Evolutionary conservation across 1,140 invertebrate species (phyloP), one percentile per base, ranked within the genome.

Genomic region (Leptinotarsa defecta): DNA sequence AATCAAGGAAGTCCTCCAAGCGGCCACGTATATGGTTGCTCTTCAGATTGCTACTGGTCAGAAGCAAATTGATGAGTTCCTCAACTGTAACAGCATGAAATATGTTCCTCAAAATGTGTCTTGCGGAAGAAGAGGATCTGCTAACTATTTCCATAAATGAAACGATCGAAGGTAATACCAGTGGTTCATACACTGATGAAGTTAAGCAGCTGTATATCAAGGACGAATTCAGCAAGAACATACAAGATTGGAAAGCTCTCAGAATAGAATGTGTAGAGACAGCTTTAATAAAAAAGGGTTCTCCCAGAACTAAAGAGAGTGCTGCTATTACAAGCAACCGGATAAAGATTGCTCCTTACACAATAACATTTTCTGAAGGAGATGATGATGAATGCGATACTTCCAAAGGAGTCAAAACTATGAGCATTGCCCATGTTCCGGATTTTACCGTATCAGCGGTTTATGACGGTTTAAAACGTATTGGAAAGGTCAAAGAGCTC

Each of bases 161-260:
- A 69, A 88, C 90, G 62, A 92, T 96, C 62, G 92, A 94, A 77
- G 94, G 94, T 2, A 92, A 94, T 79, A 94, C 92, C 0, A 88
- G 89, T 0, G 88, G 91, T 3, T 91, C 89, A 27, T 98, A 96
- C 83, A 88, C 97, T 15, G 95, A 98, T 72, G 96, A 99, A 87
- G 92, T 96, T 57, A 96, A 97, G 81, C 92, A 95, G 75, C 87
- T 98, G 1, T 98, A 97, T 84, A 92, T n/a, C n/a, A n/a, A n/a
- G n/a, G n/a, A n/a, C n/a, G n/a, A n/a, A n/a, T 83, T 98, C 85
- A 97, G 95, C 81, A 95, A 96, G 80, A 93, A 94, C 79, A 97
- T 98, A 0, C 94, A 98, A 83, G 95, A 97, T 76, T 99, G 98
- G 98, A 99, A 99, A 85, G 89, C 92, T 0, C 83, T 98, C 64